Base-by-base conservation (phyloP, 2,797 vertebrate genomes). In the Aphelocoma californica region DNA sequence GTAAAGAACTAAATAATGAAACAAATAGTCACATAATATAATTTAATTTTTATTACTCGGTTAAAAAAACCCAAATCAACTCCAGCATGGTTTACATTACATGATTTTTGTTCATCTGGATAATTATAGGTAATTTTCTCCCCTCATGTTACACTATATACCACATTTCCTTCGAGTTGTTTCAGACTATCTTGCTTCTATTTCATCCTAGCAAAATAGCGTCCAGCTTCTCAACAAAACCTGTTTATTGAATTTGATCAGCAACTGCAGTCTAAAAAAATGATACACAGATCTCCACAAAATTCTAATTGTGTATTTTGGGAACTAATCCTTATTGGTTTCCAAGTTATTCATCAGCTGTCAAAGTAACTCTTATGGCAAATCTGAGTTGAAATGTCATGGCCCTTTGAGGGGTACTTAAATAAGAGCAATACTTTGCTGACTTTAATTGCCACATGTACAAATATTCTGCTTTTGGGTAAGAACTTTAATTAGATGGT, bases 231-330 rank as follows among this genome's bases (percentile, higher is more conserved):
- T 81, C 70, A 75, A 73, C 2, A 75, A 81, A 61, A 61, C 8
- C n/a, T 38, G 1, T 85, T 84, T 62, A 12, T 75, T 66, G 25
- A 91, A 87, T 80, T 54, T 62, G 7, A 51, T 79, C 31, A 64
- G 13, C 28, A 71, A 20, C 32, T 67, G 18, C 21, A 54, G 16
- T 31, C 34, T 86, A 28, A 74, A 90, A 65, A 88, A 80, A 61
- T 26, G 3, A 14, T 64, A 50, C 11, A 21, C 10, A 36, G 26
- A 74, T 24, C 13, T 79, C 32, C 0, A 0, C 1, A 7, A 47
- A 9, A 47, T 40, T 50, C 21, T 62, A 56, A 23, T 53, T 78
- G 16, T 45, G 16, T 73, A 23, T 47, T 79, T 88, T 70, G 45
- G 36, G n/a, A 81, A 57, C 31, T 73, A 61, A 48, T 31, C 18